These are phyloP conservation scores for Gastrophysa polygoni DNA, from an alignment of 2,888 invertebrate species.

Conservation along the genomic window DNA sequence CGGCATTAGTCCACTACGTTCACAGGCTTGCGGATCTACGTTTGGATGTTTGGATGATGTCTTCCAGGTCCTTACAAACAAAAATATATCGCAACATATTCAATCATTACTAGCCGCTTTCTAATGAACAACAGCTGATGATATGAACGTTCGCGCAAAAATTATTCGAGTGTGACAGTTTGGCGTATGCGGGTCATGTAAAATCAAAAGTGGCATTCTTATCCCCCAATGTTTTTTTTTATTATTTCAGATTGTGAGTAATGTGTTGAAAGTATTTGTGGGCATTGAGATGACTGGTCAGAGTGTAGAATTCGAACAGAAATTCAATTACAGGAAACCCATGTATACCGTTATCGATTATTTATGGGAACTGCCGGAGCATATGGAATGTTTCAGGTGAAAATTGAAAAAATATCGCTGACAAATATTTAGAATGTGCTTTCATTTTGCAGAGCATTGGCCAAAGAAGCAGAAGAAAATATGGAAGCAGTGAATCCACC, in stretches of 20 bases:
- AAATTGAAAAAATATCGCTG: background rate
- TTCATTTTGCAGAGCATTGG: conserved; percentile 67
- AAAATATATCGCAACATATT: too few species aligned
- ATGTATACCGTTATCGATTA: conserved; percentile 95
- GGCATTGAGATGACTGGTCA: conserved; percentile 97
- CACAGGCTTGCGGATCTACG: too few species aligned
- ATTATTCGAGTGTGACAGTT: too few species aligned
- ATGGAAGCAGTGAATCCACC: conserved; percentile 93
- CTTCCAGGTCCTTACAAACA: too few species aligned
- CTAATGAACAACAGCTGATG: too few species aligned
- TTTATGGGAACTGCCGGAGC: conserved; percentile 83
- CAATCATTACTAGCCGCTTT: too few species aligned
- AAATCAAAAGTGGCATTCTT: too few species aligned
- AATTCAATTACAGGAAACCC: conserved; percentile 93
- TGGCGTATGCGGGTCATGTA: too few species aligned
- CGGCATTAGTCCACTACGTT: too few species aligned
- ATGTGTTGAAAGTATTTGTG: conserved; percentile 90
- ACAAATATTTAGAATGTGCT: background rate
- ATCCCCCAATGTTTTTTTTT: too few species aligned
- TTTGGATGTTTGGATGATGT: too few species aligned
- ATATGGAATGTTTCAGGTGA: conserved; percentile 76
- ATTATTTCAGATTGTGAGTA: conserved; percentile 72
- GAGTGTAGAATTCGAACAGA: conserved; percentile 94
- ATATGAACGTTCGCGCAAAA: too few species aligned
- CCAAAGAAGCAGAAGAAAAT: conserved; percentile 79